phyloP scores from a whole-genome alignment of 2,888 invertebrate species.

The Tolmerus cingulatus region DNA sequence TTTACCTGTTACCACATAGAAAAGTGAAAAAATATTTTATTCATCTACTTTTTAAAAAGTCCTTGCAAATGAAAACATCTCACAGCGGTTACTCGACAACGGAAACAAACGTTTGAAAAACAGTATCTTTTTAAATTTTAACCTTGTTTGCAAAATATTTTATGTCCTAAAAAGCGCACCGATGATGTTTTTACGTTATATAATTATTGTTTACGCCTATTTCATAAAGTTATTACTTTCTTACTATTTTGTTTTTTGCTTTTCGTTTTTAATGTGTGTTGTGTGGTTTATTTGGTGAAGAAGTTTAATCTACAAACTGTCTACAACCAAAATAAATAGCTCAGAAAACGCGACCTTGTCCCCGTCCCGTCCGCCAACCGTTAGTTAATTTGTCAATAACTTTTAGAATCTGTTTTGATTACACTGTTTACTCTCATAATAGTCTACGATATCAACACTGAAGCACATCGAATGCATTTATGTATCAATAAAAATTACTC shows the following conservation, averaged over 20 bases:
- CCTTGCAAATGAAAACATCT: conserved; percentile 2
- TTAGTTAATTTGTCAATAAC: background rate
- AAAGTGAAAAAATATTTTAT: conserved; percentile 42
- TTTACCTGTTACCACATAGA: conserved; percentile 16
- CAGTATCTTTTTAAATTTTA: background rate
- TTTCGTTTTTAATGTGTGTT: background rate
- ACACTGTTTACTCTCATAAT: background rate
- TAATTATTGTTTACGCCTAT: background rate
- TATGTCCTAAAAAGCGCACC: background rate
- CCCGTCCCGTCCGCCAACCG: background rate
- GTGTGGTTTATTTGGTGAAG: background rate
- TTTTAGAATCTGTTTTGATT: conserved; percentile 38
- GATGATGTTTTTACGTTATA: background rate
- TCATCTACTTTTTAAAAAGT: conserved; percentile 25
- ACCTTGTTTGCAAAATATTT: background rate
- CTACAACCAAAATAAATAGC: background rate
- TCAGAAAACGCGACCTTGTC: background rate
- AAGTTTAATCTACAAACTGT: background rate
- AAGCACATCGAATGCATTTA: conserved; percentile 48
- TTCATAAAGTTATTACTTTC: background rate
- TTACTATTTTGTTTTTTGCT: background rate
- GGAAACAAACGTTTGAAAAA: background rate
- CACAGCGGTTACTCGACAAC: conserved; percentile 2
- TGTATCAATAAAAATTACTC: conserved; percentile 17
- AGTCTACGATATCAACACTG: conserved; percentile 45